Conservation (phyloP, 2,797 vertebrate genomes). For the Yasuhikotakia modesta region DNA sequence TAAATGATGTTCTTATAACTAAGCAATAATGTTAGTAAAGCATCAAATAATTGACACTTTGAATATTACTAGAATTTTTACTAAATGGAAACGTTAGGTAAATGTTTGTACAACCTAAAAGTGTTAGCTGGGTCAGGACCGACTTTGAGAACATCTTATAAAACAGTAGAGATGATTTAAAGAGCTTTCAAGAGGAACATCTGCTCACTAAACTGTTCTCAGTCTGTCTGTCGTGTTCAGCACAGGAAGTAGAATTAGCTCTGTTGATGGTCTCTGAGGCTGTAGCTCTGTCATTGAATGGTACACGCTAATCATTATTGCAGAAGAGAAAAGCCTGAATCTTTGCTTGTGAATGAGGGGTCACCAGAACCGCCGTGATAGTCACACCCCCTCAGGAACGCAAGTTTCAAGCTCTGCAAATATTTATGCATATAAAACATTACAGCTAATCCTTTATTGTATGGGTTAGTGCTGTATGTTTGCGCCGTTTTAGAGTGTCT, state of each 20-base stretch:
- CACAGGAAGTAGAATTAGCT: constrained; percentile 53
- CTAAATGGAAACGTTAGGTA: too few species aligned
- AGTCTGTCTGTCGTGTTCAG: constrained; percentile 35
- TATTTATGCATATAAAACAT: constrained; percentile 37
- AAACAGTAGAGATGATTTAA: constrained; percentile 36
- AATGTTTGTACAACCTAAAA: too few species aligned
- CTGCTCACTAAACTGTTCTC: constrained; percentile 10
- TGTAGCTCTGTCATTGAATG: constrained; percentile 63
- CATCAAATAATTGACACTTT: too few species aligned
- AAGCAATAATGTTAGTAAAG: too few species aligned
- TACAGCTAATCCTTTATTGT: constrained; percentile 47
- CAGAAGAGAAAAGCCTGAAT: constrained; percentile 65
- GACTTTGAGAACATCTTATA: constrained; percentile 29
- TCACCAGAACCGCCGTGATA: constrained; percentile 26
- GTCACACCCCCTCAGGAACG: constrained; percentile 6
- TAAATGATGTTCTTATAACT: too few species aligned
- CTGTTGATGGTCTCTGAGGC: constrained; percentile 56
- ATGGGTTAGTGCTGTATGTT: constrained; percentile 55
- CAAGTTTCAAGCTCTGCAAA: constrained; percentile 36
- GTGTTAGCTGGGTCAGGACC: constrained; percentile 11
- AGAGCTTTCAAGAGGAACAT: constrained; percentile 16
- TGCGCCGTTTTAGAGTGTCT: constrained; percentile 58
- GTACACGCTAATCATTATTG: constrained; percentile 72
- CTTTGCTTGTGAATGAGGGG: constrained; percentile 44
- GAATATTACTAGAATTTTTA: too few species aligned